These are phyloP conservation scores for Acyrthosiphon pisum DNA, from an alignment of 1,140 invertebrate species.

Conservation along the genomic window DNA sequence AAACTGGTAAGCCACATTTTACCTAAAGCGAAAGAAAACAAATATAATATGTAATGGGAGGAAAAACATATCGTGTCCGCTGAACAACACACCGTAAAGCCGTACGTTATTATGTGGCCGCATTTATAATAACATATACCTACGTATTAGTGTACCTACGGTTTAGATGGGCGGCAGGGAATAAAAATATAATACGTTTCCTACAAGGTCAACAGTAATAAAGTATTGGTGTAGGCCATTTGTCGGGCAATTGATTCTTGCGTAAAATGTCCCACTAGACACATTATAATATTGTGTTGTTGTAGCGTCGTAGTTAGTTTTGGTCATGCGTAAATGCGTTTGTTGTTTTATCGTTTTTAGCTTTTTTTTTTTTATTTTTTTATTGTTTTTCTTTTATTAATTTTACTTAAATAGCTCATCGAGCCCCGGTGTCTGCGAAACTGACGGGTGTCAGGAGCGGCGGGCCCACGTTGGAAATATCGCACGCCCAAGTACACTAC, in stretches of 20 bases:
- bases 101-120: slow-evolving; percentile 11
- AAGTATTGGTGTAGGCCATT: slow-evolving; percentile 26
- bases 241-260: slow-evolving; percentile 35
- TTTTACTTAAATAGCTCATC: slow-evolving; percentile 65
- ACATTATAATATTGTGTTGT: slow-evolving; percentile 18
- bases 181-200: slow-evolving; percentile 1
- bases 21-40: background rate
- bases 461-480: slow-evolving; percentile 74
- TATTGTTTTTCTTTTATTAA: slow-evolving; percentile 29
- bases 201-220: slow-evolving; percentile 36
- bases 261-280: slow-evolving; percentile 39
- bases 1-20: slow-evolving; percentile 66
- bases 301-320: slow-evolving; percentile 27
- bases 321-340: slow-evolving; percentile 37
- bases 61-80: background rate
- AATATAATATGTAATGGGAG: background rate
- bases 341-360: slow-evolving; percentile 46
- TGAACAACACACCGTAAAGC: background rate
- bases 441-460: slow-evolving; percentile 66
- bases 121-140: background rate
- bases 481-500: slow-evolving; percentile 82
- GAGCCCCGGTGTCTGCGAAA: slow-evolving; percentile 68
- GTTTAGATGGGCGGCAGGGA: slow-evolving; percentile 24
- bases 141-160: background rate
- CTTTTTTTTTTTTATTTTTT: slow-evolving; percentile 24